A percentile compares a stretch with the other conserved stretches of the same genome.
Conservation (phyloP, 2,888 invertebrate species). For the Rhaphigaster nebulosa region DNA sequence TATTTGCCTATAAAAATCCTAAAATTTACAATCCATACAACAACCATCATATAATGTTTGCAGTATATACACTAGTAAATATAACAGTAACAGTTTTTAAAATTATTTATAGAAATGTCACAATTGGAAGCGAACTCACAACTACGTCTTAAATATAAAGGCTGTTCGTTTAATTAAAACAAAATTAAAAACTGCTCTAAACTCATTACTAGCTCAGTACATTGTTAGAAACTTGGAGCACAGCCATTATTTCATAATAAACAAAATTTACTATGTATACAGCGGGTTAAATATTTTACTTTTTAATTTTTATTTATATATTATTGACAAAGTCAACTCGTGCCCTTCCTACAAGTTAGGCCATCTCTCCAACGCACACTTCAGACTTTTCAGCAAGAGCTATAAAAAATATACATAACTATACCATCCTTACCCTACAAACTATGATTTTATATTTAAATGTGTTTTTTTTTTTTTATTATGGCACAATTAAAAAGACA, state of each 20-base stretch:
- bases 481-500: constrained; percentile 57
- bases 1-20: constrained; percentile 58
- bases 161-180: constrained; percentile 51
- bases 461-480: constrained; percentile 39
- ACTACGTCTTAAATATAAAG: constrained; percentile 55
- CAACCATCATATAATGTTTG: constrained; percentile 58
- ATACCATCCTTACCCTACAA: constrained; percentile 49
- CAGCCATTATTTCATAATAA: constrained; percentile 60
- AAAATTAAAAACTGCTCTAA: constrained; percentile 54
- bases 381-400: constrained; percentile 58
- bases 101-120: constrained; percentile 58
- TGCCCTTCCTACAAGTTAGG: constrained; percentile 52
- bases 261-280: constrained; percentile 56
- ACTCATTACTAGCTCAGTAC: constrained; percentile 57
- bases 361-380: constrained; percentile 45
- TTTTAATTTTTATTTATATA: constrained; percentile 49
- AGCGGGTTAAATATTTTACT: constrained; percentile 56
- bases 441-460: constrained; percentile 45
- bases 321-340: constrained; percentile 52
- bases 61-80: constrained; percentile 58
- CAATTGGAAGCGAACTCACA: constrained; percentile 58
- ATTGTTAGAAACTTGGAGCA: constrained; percentile 60
- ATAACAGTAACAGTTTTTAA: constrained; percentile 55
- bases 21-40: constrained; percentile 59
- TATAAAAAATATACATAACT: constrained; percentile 59